Evolutionary conservation across 2,113 vertebrate species (phyloP).

Genomic region (Perca schrenkii): DNA sequence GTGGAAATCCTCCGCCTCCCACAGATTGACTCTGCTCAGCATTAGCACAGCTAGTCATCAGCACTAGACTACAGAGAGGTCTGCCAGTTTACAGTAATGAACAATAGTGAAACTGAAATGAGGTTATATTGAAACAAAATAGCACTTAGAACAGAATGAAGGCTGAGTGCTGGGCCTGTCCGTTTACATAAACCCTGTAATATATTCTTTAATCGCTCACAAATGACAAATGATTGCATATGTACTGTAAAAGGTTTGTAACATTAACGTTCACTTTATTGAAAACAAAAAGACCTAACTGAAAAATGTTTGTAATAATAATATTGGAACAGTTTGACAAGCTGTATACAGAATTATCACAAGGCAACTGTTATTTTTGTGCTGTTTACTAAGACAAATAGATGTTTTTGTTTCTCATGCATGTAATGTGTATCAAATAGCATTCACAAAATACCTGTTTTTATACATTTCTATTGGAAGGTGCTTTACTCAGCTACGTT

Average conservation of each 20-base stretch:
- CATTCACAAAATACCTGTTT: slow-evolving; percentile 49
- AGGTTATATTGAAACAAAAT: slow-evolving; percentile 25
- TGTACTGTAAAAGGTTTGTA: slow-evolving; percentile 58
- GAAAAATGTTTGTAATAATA: slow-evolving; percentile 30
- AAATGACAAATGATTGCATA: slow-evolving; percentile 46
- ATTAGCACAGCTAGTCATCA: slow-evolving; percentile 59
- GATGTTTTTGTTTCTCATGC: slow-evolving; percentile 31
- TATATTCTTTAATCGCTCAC: slow-evolving; percentile 55
- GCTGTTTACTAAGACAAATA: slow-evolving; percentile 39
- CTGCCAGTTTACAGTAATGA: slow-evolving; percentile 56
- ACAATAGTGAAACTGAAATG: slow-evolving; percentile 38
- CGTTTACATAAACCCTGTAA: slow-evolving; percentile 64
- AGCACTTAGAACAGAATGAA: slow-evolving; percentile 55
- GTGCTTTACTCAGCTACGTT: slow-evolving; percentile 46
- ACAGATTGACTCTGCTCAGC: slow-evolving; percentile 61
- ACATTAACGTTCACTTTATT: slow-evolving; percentile 59
- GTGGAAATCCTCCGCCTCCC: slow-evolving; percentile 54
- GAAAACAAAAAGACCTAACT: slow-evolving; percentile 49
- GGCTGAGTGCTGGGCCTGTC: slow-evolving; percentile 44
- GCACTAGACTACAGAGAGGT: slow-evolving; percentile 54
- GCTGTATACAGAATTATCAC: slow-evolving; percentile 32
- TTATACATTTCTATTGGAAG: slow-evolving; percentile 58
- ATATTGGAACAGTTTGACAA: slow-evolving; percentile 38
- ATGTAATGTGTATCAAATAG: slow-evolving; percentile 49
- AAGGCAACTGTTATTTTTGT: slow-evolving; percentile 49